These are phyloP conservation scores for Cichlasoma orientale DNA, from an alignment of 2,797 vertebrate genomes.

Conservation along the genomic window DNA sequence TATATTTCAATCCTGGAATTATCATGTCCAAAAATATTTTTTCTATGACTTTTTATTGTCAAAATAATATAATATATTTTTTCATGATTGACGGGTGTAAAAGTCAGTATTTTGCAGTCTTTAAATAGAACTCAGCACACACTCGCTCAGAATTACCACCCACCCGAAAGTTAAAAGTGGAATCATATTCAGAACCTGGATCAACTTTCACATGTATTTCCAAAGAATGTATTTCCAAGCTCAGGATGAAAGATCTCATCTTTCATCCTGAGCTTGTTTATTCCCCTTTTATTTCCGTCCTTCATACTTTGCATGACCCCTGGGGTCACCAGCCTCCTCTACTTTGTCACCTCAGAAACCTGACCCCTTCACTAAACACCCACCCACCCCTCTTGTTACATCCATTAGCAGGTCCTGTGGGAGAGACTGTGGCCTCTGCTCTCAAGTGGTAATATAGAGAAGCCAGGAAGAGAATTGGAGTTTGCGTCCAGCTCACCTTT, in stretches of 20 bases:
- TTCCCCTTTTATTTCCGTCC: neutral
- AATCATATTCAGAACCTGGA: conserved; percentile 21
- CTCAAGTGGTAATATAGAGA: conserved; percentile 43
- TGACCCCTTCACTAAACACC: neutral
- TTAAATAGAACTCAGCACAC: neutral
- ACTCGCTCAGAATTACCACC: neutral
- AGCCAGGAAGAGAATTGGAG: conserved; percentile 3
- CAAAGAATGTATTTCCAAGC: no score
- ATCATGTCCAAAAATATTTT: no score
- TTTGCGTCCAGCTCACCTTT: conserved; percentile 55
- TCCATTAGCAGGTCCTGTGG: conserved; percentile 68
- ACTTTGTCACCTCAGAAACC: conserved; percentile 31
- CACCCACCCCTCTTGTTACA: conserved; percentile 27
- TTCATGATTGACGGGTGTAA: neutral
- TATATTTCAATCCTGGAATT: no score
- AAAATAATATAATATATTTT: no score
- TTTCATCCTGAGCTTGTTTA: conserved; percentile 11
- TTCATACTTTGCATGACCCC: neutral
- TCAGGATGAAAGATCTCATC: no score
- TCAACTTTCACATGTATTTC: conserved; percentile 3
- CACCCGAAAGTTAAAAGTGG: conserved; percentile 25
- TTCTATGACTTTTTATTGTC: no score
- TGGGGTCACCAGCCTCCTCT: neutral
- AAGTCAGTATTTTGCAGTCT: neutral
- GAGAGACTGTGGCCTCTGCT: conserved; percentile 51